A percentile compares a stretch with the other conserved stretches of the same genome.
These are phyloP conservation scores for Dicranocentrus wangi DNA, from an alignment of 2,888 invertebrate species.

Conservation along the genomic window DNA sequence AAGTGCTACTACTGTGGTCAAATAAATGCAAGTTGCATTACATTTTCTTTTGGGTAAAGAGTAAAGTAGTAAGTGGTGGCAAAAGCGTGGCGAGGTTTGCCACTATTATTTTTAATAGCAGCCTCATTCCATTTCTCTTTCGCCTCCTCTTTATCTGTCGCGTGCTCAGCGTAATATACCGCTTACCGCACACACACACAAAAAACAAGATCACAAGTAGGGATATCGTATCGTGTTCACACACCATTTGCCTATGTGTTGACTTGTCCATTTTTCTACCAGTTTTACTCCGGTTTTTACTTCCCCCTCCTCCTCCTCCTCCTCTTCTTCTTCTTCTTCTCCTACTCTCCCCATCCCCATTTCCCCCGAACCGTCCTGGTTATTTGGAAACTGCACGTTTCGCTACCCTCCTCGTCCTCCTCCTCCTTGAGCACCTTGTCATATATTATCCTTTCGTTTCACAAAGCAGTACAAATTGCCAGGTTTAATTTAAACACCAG, in stretches of 20 bases:
- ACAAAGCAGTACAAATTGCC: conserved; percentile 31
- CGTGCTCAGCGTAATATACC: conserved; percentile 55
- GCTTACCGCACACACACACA: too few relatives aligned
- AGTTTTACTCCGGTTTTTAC: conserved; percentile 4
- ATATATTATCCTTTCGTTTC: conserved; percentile 13
- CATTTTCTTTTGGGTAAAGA: neutral
- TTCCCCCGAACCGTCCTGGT: too few relatives aligned
- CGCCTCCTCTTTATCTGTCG: conserved; percentile 45
- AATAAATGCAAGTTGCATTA: conserved; percentile 20
- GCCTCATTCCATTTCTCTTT: conserved; percentile 59
- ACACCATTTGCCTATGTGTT: conserved; percentile 70
- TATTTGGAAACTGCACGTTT: too few relatives aligned
- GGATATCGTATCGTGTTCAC: conserved; percentile 73
- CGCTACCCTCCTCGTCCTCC: too few relatives aligned
- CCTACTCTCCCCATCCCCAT: too few relatives aligned
- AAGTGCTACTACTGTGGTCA: conserved; percentile 26
- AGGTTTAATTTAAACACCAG: conserved; percentile 20
- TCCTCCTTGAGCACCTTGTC: conserved; percentile 40
- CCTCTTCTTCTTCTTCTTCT: too few relatives aligned
- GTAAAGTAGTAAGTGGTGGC: conserved; percentile 10
- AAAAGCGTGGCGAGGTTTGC: conserved; percentile 30
- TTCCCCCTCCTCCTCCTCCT: neutral
- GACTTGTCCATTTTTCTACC: conserved; percentile 69
- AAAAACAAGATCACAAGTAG: conserved; percentile 53
- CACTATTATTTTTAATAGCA: conserved; percentile 52